Evolutionary conservation across 1,140 invertebrate species (phyloP), one percentile per base, ranked within the genome.

Genomic region (Bombus terrestris): DNA sequence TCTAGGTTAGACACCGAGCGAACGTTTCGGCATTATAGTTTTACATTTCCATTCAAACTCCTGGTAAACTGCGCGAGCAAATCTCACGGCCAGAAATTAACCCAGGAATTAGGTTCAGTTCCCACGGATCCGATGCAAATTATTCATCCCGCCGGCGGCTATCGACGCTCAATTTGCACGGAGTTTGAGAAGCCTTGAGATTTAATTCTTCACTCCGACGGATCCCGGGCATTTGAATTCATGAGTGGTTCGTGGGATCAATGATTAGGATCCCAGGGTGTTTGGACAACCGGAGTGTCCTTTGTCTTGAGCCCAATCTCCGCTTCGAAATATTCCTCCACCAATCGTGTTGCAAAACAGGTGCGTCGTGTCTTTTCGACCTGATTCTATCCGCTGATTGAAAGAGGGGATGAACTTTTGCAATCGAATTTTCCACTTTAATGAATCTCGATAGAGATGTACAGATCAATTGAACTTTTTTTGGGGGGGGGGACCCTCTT

Each of bases 151-250:
- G 85, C 88, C 81, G 64, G 74, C 80, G 81, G 89, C 89, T 73
- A 90, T 89, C 88, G 82, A 75, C 88, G 81, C 86, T 77, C 80
- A 85, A 87, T 90, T 90, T 87, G 78, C 89, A 85, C 88, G n/a
- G 73, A 87, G 81, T 82, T 90, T 81, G 85, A 82, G 88, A 82
- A 85, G 78, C 89, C 85, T 76, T 85, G 88, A 87, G 85, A 89
- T 85, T 87, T 76, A 80, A 87, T 87, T 89, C 89, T 85, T 87
- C 62, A 53, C 57, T 66, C 25, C 35, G 39, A n/a, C 57, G 59
- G 72, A 80, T 81, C 73, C 62, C 53, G 66, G 85, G 81, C 74
- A 89, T 89, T 90, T 87, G 81, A 89, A 90, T 89, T 75, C 71
- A 78, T 71, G 88, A 75, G 74, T 28, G 85, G 83, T 71, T 68